phyloP scores from a whole-genome alignment of 2,113 vertebrate species.

The Bothrops jararaca region DNA sequence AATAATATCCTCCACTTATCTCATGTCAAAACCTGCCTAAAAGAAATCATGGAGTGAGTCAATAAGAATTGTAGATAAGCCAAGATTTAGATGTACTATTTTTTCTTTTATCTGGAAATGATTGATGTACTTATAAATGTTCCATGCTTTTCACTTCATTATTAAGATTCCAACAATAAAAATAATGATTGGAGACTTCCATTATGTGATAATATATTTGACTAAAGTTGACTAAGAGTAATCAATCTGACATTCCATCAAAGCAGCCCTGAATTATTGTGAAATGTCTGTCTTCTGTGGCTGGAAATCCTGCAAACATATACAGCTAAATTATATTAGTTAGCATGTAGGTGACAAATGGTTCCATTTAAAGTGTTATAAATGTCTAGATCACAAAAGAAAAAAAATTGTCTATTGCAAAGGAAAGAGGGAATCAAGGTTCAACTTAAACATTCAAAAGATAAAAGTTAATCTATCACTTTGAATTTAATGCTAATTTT shows the following conservation, averaged over 20 bases:
- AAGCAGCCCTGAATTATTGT: constrained; percentile 18
- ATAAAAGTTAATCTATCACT: background rate
- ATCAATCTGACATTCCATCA: background rate
- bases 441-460: background rate
- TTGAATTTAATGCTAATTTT: background rate
- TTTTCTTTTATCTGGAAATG: background rate
- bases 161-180: constrained; percentile 31
- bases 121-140: background rate
- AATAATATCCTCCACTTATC: background rate
- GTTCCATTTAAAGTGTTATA: background rate
- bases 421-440: background rate
- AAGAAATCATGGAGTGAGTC: background rate
- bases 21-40: constrained; percentile 17
- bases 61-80: background rate
- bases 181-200: constrained; percentile 17
- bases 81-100: background rate
- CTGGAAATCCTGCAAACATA: constrained; percentile 39
- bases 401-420: background rate
- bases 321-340: constrained; percentile 45
- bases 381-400: background rate
- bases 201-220: constrained; percentile 11
- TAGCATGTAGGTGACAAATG: constrained; percentile 42
- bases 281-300: background rate
- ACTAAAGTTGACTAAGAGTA: constrained; percentile 8
- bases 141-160: background rate